phyloP scores from a whole-genome alignment of 2,113 vertebrate genomes.

The Protobothrops mucrosquamatus region DNA sequence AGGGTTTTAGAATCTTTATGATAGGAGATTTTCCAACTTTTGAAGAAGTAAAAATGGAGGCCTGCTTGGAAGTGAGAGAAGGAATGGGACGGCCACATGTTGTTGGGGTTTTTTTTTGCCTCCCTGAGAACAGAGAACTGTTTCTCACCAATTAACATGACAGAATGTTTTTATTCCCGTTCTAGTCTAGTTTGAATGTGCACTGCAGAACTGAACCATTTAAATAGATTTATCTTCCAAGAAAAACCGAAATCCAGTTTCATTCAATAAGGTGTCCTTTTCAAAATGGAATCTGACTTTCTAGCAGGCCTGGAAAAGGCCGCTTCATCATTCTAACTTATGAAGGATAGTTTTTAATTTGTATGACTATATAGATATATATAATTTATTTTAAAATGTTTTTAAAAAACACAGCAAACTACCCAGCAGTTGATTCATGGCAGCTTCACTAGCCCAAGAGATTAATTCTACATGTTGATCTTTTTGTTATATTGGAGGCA shows the following conservation, averaged over 20 bases:
- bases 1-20: not conserved
- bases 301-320: not conserved
- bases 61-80: not conserved
- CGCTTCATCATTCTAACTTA: not conserved
- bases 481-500: not conserved
- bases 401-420: not conserved
- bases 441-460: not conserved
- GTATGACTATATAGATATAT: not conserved
- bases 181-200: not conserved
- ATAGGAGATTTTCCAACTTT: not conserved
- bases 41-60: not conserved
- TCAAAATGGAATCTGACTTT: not conserved
- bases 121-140: not conserved
- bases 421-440: not conserved
- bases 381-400: not conserved
- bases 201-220: not conserved
- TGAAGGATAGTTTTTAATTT: not conserved
- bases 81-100: not conserved
- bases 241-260: not conserved
- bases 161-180: not conserved
- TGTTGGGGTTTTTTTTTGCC: not conserved
- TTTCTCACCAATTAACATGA: not conserved
- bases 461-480: not conserved
- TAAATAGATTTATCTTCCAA: not conserved
- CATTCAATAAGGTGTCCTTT: not conserved